Base-by-base conservation (phyloP, 2,888 invertebrate species). In the Ophonus ardosiacus region DNA sequence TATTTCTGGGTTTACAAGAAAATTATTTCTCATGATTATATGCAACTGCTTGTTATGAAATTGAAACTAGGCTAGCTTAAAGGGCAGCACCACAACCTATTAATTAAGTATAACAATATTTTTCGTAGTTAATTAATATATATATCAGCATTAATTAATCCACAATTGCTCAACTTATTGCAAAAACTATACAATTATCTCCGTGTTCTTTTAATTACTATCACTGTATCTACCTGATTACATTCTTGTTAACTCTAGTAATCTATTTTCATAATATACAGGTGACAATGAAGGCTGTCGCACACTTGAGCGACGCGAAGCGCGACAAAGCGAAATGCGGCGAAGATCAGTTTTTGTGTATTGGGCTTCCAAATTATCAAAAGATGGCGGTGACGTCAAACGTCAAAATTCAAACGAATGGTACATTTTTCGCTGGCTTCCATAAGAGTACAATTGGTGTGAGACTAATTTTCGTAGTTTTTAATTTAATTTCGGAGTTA, bases 121-220 rank as follows among this genome's bases (percentile, higher is more conserved):
- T 31, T 24, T 13, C 63, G 4, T 63, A 21, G 21, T 63, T 63
- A 63, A 63, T 21, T 63, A 21, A 63, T n/a, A n/a, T n/a, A 17
- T 63, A n/a, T 24, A 63, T 63, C 63, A 24, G 31, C 31, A n/a
- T n/a, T 68, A 68, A 68, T 68, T 68, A 68, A 7, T 68, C n/a
- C 38, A 38, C 15, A 68, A 68, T 68, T 68, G 68, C 15, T 68
- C 31, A 68, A 68, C 38, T 8, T 15, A 0, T 59, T 68, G 68
- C 15, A 68, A 68, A 38, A 40, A 68, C 7, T n/a, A n/a, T 68
- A 15, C 68, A 68, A 68, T 68, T 68, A 68, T 68, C 68, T 68
- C 38, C 68, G 7, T 68, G 68, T 68, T 68, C 68, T 68, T 40
- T 38, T 68, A 68, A 68, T 68, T 68, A 68, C n/a, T 31, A 38